Conservation (phyloP, 1,140 invertebrate genomes). For the Trachelipus rathkii region DNA sequence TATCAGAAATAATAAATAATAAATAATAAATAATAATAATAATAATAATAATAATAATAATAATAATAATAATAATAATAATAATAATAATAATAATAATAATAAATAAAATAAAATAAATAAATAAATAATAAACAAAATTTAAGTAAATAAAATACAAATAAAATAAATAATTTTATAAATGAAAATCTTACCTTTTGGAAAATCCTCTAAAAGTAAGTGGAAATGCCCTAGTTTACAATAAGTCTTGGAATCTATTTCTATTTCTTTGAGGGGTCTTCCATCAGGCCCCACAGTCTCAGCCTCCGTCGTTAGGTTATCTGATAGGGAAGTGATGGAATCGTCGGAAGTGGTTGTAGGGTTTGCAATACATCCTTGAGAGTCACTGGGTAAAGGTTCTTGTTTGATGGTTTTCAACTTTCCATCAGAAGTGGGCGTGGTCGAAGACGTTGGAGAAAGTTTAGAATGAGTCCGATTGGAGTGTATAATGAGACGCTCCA, state of each 20-base stretch:
- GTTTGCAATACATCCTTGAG: neutral
- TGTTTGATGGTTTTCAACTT: conserved; percentile 17
- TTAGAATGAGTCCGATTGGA: conserved; percentile 55
- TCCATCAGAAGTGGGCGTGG: neutral
- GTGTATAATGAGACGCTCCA: conserved; percentile 76
- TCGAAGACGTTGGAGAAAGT: conserved; percentile 10
- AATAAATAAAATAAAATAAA: too few relatives aligned
- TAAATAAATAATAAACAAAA: too few relatives aligned
- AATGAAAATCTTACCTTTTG: conserved; percentile 65
- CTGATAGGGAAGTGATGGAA: conserved; percentile 12
- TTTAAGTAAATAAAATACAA: too few relatives aligned
- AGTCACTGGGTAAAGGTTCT: conserved; percentile 20
- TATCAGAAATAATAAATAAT: too few relatives aligned
- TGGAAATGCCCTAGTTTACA: conserved; percentile 92
- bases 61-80: too few relatives aligned
- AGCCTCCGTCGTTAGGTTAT: neutral
- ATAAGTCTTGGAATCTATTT: conserved; percentile 82
- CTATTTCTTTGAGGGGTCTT: conserved; percentile 64
- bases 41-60: too few relatives aligned
- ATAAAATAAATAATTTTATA: neutral
- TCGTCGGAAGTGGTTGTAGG: conserved; percentile 18
- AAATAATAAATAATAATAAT: too few relatives aligned
- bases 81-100: too few relatives aligned
- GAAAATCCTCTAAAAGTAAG: conserved; percentile 80
- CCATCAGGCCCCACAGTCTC: conserved; percentile 60